Percentiles rank a stretch among this genome's conserved stretches.
phyloP scores from a whole-genome alignment of 1,140 invertebrate genomes.

The Meloidogyne chitwoodi region DNA sequence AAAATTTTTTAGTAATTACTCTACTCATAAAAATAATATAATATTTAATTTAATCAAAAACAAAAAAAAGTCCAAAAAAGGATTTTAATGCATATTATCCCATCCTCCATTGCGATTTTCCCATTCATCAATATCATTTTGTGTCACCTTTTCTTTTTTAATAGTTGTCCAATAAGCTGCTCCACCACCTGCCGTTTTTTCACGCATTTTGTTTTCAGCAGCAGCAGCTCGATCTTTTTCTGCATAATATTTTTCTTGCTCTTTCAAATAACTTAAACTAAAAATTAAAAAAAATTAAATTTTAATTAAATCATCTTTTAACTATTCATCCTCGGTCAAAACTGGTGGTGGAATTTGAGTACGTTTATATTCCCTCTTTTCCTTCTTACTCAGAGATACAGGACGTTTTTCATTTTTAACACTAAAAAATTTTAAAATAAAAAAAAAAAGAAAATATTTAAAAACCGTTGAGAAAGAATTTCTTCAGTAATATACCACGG shows the following conservation, averaged over 20 bases:
- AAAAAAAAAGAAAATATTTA: too few species aligned
- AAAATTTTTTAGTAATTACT: too few species aligned
- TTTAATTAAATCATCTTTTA: not conserved
- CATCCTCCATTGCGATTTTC: not conserved
- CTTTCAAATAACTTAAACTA: not conserved
- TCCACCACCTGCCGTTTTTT: not conserved
- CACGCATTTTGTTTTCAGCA: not conserved
- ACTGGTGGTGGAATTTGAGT: not conserved
- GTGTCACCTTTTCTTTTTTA: not conserved
- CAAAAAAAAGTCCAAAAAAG: too few species aligned
- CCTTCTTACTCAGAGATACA: not conserved
- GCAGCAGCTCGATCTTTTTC: too few species aligned
- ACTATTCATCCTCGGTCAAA: not conserved
- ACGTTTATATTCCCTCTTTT: not conserved
- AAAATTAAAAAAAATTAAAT: too few species aligned
- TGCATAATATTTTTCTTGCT: too few species aligned
- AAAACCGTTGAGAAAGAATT: not conserved
- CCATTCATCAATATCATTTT: not conserved
- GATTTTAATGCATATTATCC: too few species aligned
- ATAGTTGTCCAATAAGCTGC: not conserved
- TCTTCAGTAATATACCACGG: not conserved
- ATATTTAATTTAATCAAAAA: too few species aligned
- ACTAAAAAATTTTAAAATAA: not conserved
- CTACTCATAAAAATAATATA: too few species aligned
- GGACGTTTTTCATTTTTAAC: not conserved